Conservation (phyloP, 64 coral and sea anemone species). For the Actinia tenebrosa region DNA sequence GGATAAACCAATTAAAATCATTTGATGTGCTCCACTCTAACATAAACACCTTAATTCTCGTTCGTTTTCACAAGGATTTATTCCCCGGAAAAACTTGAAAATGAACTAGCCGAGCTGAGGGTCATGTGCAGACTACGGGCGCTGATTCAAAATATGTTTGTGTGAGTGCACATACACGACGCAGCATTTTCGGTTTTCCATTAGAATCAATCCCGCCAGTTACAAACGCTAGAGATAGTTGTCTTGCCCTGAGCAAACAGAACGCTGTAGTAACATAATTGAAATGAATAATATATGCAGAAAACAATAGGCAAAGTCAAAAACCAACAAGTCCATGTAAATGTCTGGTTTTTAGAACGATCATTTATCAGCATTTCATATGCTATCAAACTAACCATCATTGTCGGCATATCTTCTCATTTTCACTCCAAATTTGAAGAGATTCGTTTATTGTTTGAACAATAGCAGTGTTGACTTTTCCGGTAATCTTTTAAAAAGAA, state of each 20-base stretch:
- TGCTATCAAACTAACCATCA: neutral
- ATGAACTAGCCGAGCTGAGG: neutral
- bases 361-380: neutral
- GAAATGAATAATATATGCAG: slow-evolving; percentile 12
- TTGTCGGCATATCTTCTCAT: slow-evolving; percentile 2
- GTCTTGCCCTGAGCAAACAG: neutral
- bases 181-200: neutral
- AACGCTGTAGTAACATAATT: neutral
- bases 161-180: neutral
- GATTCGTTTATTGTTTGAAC: slow-evolving; percentile 26
- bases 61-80: slow-evolving; percentile 3
- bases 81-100: neutral
- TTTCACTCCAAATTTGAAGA: slow-evolving; percentile 32
- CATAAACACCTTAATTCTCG: slow-evolving; percentile 9
- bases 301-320: neutral
- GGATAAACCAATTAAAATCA: slow-evolving; percentile 9
- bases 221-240: neutral
- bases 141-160: neutral
- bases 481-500: slow-evolving; percentile 87
- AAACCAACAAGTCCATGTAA: neutral
- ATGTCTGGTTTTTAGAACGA: neutral
- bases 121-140: neutral
- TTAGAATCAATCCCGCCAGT: neutral
- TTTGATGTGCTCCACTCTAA: slow-evolving; percentile 1
- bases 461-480: slow-evolving; percentile 71